phyloP scores from a whole-genome alignment of 2,888 invertebrate genomes.

The Philhelius pedissequus region DNA sequence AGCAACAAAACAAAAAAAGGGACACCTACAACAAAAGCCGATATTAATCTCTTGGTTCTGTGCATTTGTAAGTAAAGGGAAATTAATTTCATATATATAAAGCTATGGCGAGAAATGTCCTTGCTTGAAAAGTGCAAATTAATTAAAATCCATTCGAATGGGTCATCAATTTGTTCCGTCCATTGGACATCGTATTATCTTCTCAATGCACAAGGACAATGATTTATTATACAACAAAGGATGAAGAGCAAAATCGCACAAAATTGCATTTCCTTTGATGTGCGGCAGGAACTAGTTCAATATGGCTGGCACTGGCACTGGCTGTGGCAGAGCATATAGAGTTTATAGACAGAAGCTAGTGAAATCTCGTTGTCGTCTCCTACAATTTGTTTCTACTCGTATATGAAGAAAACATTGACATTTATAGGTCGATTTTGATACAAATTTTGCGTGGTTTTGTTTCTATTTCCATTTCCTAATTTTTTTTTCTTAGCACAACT shows the following conservation, averaged over 20 bases:
- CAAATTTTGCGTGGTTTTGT: not conserved
- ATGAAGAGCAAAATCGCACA: conserved; percentile 20
- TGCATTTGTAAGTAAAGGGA: conserved; percentile 40
- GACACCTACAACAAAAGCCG: not conserved
- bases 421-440: not conserved
- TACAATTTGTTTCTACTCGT: not conserved
- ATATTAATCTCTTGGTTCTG: conserved; percentile 27
- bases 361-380: not conserved
- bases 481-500: not conserved
- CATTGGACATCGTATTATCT: conserved; percentile 56
- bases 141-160: conserved; percentile 56
- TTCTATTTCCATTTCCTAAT: not conserved
- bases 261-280: conserved; percentile 62
- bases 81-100: conserved; percentile 54
- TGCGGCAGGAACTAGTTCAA: conserved; percentile 12
- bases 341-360: not conserved
- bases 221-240: conserved; percentile 36
- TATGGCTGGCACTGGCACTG: conserved; percentile 15
- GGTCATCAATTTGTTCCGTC: conserved; percentile 60
- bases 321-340: not conserved
- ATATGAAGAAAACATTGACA: not conserved
- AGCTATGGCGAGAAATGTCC: not conserved
- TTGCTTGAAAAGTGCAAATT: conserved; percentile 56
- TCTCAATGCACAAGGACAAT: conserved; percentile 39
- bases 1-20: not conserved